These are phyloP conservation scores for Zaprionus ornatus DNA, from an alignment of 1,140 invertebrate genomes.

Conservation along the genomic window DNA sequence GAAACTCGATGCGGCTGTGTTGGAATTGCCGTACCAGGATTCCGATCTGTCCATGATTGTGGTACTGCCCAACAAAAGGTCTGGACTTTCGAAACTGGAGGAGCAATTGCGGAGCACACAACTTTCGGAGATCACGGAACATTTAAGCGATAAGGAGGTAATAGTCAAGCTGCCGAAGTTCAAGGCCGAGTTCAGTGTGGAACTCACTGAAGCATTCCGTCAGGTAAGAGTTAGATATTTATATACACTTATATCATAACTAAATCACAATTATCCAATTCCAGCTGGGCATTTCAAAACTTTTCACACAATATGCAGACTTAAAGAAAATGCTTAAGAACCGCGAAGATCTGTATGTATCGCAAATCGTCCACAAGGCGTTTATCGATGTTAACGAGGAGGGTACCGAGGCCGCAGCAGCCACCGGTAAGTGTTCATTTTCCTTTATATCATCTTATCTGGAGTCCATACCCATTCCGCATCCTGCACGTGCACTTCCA, in stretches of 20 bases:
- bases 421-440: constrained; percentile 72
- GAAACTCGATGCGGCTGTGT: constrained; percentile 59
- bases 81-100: constrained; percentile 84
- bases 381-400: constrained; percentile 86
- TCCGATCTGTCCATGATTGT: constrained; percentile 86
- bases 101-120: constrained; percentile 83
- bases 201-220: constrained; percentile 85
- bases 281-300: constrained; percentile 85
- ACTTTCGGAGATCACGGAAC: constrained; percentile 66
- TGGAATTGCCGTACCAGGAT: constrained; percentile 84
- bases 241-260: neutral
- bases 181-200: constrained; percentile 85
- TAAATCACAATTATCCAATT: neutral
- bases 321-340: constrained; percentile 86
- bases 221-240: constrained; percentile 74
- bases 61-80: constrained; percentile 85
- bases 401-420: constrained; percentile 85
- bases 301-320: constrained; percentile 86
- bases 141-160: constrained; percentile 78
- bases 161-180: constrained; percentile 87
- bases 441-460: neutral
- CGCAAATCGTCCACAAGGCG: constrained; percentile 85
- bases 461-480: neutral
- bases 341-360: constrained; percentile 84
- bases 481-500: neutral